Conservation (phyloP, 2,113 vertebrate genomes). For the Archocentrus centrarchus region DNA sequence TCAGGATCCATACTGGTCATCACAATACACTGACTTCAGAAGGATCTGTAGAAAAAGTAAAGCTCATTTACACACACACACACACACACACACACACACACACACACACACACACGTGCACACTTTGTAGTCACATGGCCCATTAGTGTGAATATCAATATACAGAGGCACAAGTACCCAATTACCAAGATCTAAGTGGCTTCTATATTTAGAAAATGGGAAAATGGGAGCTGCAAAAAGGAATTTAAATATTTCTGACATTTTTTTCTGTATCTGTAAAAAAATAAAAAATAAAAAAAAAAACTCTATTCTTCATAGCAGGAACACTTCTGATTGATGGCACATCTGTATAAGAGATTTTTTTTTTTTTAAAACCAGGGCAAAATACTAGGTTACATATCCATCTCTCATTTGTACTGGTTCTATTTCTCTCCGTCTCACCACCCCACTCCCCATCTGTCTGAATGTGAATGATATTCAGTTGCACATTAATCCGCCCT, state of each 20-base stretch:
- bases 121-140: neutral
- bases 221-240: neutral
- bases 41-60: neutral
- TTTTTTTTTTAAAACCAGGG: conserved; percentile 2
- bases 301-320: neutral
- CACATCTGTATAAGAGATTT: conserved; percentile 23
- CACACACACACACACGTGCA: neutral
- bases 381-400: conserved; percentile 53
- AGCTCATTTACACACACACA: neutral
- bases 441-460: conserved; percentile 17
- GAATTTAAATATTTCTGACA: conserved; percentile 22
- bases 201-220: conserved; percentile 30
- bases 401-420: conserved; percentile 26
- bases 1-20: neutral
- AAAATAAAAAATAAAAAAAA: neutral
- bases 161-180: conserved; percentile 7
- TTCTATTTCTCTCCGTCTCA: conserved; percentile 10
- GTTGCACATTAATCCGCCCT: conserved; percentile 64
- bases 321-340: conserved; percentile 16
- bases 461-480: conserved; percentile 58
- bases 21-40: neutral
- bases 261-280: neutral
- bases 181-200: conserved; percentile 28
- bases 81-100: neutral
- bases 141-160: conserved; percentile 24